Conservation (phyloP, 2,888 invertebrate species). For the Standfussiana lucernea region DNA sequence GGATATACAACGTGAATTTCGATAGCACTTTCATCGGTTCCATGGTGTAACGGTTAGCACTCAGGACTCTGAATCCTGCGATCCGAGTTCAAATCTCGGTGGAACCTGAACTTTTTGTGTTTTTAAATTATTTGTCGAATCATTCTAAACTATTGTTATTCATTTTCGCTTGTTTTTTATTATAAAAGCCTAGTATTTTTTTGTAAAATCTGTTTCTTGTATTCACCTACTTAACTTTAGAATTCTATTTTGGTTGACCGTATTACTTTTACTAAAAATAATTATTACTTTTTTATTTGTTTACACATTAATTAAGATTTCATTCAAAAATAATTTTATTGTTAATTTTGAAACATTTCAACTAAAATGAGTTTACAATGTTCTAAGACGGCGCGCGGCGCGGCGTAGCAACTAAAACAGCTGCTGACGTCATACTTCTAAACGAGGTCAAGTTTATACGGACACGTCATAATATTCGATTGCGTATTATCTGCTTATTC, state of each 20-base stretch:
- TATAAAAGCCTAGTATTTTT: not conserved
- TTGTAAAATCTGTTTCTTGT: not conserved
- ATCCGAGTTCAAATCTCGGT: constrained; percentile 96
- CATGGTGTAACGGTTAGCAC: constrained; percentile 94
- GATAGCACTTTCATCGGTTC: constrained; percentile 71
- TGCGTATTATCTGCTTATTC: constrained; percentile 18
- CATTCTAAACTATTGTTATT: not conserved
- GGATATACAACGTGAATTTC: constrained; percentile 66
- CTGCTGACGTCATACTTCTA: constrained; percentile 36
- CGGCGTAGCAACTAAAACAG: constrained; percentile 35
- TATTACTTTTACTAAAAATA: not conserved
- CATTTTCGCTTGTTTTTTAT: constrained; percentile 4
- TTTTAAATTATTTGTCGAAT: constrained; percentile 9
- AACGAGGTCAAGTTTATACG: constrained; percentile 32
- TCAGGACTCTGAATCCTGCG: constrained; percentile 96
- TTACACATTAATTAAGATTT: too few species aligned
- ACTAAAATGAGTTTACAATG: not conserved
- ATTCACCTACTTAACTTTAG: not conserved
- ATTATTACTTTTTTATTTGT: not conserved
- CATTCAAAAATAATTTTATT: too few species aligned
- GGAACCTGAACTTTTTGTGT: constrained; percentile 90
- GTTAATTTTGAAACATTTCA: not conserved
- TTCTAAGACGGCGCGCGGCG: not conserved
- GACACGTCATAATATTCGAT: not conserved
- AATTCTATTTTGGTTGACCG: not conserved